Percentiles rank a stretch among this genome's conserved stretches.
phyloP scores from a whole-genome alignment of 2,113 vertebrate genomes.

The Ailuropoda melanoleuca region DNA sequence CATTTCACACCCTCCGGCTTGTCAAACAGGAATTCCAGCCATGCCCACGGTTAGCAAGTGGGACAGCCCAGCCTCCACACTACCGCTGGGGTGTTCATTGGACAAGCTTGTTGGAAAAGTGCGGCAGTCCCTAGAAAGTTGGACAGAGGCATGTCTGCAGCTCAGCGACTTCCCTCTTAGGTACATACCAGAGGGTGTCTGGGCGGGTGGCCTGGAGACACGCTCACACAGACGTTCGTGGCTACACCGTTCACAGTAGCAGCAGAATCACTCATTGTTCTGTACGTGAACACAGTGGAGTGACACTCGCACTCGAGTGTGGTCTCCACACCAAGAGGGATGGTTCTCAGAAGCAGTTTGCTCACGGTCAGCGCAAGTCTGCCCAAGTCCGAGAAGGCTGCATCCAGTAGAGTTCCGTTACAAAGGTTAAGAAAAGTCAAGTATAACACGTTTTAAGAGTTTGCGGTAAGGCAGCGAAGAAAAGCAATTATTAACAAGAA shows the following conservation, averaged over 20 bases:
- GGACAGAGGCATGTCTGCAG: rapidly evolving
- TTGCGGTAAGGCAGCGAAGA: neutral
- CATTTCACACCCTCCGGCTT: neutral
- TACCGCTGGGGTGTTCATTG: neutral
- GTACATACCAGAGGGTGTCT: neutral
- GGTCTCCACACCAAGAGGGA: neutral
- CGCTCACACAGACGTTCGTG: rapidly evolving
- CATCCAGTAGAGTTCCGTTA: rapidly evolving
- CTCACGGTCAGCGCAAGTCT: neutral
- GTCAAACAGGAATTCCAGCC: neutral
- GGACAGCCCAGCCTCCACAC: too few relatives aligned
- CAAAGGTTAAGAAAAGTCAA: neutral
- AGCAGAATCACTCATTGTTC: rapidly evolving
- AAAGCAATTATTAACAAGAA: neutral
- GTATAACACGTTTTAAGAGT: neutral
- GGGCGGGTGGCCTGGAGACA: neutral
- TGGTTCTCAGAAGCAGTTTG: neutral
- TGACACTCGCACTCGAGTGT: rapidly evolving
- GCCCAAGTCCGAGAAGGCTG: neutral
- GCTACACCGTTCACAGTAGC: neutral
- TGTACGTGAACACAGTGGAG: rapidly evolving
- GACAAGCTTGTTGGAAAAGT: neutral
- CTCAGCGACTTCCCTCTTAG: neutral
- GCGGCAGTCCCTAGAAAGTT: neutral
- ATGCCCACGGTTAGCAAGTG: neutral